Base-by-base conservation (phyloP, 2,797 vertebrate species). In the Siniperca obscura region DNA sequence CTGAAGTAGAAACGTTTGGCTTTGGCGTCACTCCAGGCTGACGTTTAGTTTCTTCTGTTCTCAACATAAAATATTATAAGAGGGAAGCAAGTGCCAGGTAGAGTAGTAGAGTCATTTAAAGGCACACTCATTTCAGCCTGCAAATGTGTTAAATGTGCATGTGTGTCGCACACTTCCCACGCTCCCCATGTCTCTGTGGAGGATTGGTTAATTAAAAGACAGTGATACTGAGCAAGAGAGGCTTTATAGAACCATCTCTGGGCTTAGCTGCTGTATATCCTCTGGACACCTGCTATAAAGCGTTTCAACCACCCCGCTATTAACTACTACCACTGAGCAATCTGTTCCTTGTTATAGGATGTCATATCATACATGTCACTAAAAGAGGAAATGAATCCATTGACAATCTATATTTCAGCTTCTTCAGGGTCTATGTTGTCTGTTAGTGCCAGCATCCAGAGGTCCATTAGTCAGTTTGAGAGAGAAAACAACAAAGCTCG, bases 131-230 rank as follows among this genome's bases (percentile, higher is more conserved):
- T 70, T 70, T 76, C 55, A 72, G 80, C 34, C 57, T 67, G 55
- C 48, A 60, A 59, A 50, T 71, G 72, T 70, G 44, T 84, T 79
- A 30, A 57, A 57, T 55, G 52, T 83, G 82, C 55, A 21, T 73
- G 68, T 79, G 74, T 75, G 80, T 85, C 77, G 17, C 81, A 86
- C 86, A 76, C 89, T 87, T 90, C 87, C 88, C 87, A 92, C 84
- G 38, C 86, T 86, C 71, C 66, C 81, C 19, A 17, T 69, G 81
- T 88, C 84, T 87, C 90, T 55, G 56, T 0, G 40, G 91, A 89
- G 87, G 81, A 80, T 71, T 61, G 80, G 48, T 88, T 93, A 88
- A 92, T 94, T 92, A 92, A 92, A 91, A 92, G 85, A 76, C 70
- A 70, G 76, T 61, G 71, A 87, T 90, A 90, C 69, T 84, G 85